Percentiles rank a stretch among this genome's conserved stretches.
Evolutionary conservation across 2,113 vertebrate species (phyloP).

Genomic region (Heterotilapia buettikoferi): DNA sequence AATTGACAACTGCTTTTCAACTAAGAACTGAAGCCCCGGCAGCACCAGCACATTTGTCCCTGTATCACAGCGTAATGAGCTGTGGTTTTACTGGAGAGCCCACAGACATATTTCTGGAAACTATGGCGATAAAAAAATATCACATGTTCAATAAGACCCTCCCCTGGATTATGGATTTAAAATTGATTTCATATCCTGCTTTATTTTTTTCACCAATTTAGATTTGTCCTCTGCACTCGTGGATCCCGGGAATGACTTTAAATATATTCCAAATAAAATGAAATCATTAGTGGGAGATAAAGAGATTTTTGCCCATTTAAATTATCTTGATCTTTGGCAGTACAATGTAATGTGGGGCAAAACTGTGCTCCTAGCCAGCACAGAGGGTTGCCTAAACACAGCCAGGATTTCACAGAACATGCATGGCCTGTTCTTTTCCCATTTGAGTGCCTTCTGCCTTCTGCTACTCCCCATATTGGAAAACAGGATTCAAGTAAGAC

Average conservation of each 20-base stretch:
- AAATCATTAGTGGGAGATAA: not conserved
- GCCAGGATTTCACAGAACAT: constrained; percentile 28
- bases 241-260: not conserved
- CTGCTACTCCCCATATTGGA: constrained; percentile 10
- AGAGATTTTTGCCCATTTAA: not conserved
- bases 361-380: constrained; percentile 4
- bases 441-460: constrained; percentile 19
- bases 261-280: not conserved
- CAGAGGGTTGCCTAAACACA: constrained; percentile 1
- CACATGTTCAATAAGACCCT: not conserved
- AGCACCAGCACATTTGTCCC: not conserved
- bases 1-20: not conserved
- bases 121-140: not conserved
- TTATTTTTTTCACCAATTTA: not conserved
- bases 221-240: not conserved
- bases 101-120: not conserved
- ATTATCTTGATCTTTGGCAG: not conserved
- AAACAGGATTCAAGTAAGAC: not conserved
- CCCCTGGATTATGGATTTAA: not conserved
- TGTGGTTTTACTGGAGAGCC: not conserved
- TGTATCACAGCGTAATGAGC: not conserved
- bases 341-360: not conserved
- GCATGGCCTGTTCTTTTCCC: not conserved
- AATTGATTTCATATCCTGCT: not conserved
- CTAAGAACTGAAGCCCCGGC: not conserved